Base-by-base conservation (phyloP, 2,113 vertebrate genomes). In the Miniopterus natalensis region DNA sequence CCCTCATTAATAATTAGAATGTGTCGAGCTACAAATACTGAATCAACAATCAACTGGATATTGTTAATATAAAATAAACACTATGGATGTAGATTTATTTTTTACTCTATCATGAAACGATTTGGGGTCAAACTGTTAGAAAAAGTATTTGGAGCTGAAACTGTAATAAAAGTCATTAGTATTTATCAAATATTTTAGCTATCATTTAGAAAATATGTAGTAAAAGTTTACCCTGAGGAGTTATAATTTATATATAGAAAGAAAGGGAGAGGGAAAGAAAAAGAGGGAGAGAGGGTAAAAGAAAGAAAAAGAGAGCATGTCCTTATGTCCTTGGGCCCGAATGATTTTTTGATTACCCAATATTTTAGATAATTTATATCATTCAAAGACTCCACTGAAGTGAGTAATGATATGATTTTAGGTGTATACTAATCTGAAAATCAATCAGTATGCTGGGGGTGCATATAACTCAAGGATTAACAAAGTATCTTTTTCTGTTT, bases 141-240 rank as follows among this genome's bases (percentile, higher is more conserved):
- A 91, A 80, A 81, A 36, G 2, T 23, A 61, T 84, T 47, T 80
- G 15, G 29, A 84, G 29, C 4, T 80, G 1, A 55, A 63, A 65
- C 1, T 75, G 77, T 42, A 90, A 93, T 61, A 88, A 78, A 13
- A 77, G 70, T 59, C 36, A 73, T 8, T 31, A 78, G 4, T 51
- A 55, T 95, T 84, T 90, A 61, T 68, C 18, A 88, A 73, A 68
- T 6, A 18, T 73, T 80, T 86, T 88, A 90, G 20, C 31, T 47
- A 51, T 18, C 7, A 40, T 8, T 95, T 84, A 14, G 23, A 79
- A 91, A 80, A 70, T 57, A 90, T 18, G 3, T 65, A 81, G 3
- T 53, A 88, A 61, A 84, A n/a, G 5, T 84, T 31, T 90, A 42
- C 21, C 18, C 66, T 70, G 7, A 88, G 40, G 12, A 84, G 51